Base-by-base conservation (phyloP, 2,797 vertebrate genomes). In the Calcarius lapponicus region DNA sequence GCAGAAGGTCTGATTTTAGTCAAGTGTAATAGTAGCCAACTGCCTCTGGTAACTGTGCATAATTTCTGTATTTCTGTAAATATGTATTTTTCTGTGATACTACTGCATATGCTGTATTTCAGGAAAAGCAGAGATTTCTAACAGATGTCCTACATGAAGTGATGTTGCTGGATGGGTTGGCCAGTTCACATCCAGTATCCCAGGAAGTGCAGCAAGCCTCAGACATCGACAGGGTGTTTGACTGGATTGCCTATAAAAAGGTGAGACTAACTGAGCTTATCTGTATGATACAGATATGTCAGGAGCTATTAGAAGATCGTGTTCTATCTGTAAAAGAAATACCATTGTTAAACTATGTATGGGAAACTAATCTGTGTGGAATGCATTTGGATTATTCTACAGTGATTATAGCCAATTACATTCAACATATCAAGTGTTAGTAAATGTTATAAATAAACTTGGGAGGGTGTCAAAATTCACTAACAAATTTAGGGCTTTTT, bases 201-300 rank as follows among this genome's bases (percentile, higher is more conserved):
- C 99, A 99, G 97, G 98, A 99, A 91, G 99, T 99, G 73, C 98
- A 98, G 24, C 98, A 98, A 97, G 99, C 99, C 38, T 98, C 98
- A 2, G 99, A 99, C 94, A 99, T 99, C 28, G 98, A 99, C 96
- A 97, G 98, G 47, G 99, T 99, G 43, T 99, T 99, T 86, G 99
- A 99, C 97, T 99, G 99, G 99, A 99, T 99, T 14, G 99, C 99
- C 13, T 99, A 99, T 95, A 99, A 99, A 97, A 99, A 99, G 97
- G 99, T 98, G 86, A 92, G 97, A 76, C 34, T 93, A 90, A 91
- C 87, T 90, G 92, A 96, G 65, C 61, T 11, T 84, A 4, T 45
- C 24, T 76, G 0, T 58, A 5, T 48, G 10, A 5, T 64, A 9
- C 24, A 53, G 17, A 20, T 84, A 48, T 7, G 18, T 80, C 60